A percentile compares a stretch with the other conserved stretches of the same genome.
Conservation (phyloP, 1,140 invertebrate genomes). For the Leguminivora glycinivorella region DNA sequence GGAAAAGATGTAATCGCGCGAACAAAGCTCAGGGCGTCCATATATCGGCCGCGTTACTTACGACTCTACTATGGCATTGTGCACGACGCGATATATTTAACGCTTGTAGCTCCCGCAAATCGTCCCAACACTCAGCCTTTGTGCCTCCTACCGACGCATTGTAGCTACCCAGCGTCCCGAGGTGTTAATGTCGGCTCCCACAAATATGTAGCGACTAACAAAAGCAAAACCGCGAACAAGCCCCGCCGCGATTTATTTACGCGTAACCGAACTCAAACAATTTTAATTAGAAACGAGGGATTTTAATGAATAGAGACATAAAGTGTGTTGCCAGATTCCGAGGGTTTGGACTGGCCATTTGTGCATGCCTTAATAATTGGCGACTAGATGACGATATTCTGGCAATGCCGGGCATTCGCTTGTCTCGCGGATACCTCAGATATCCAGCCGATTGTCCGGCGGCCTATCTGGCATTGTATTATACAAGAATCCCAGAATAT, state of each 20-base stretch:
- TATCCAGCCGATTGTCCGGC: slow-evolving; percentile 17
- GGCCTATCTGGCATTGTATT: slow-evolving; percentile 6
- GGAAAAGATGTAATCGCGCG: slow-evolving; percentile 64
- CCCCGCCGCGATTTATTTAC: slow-evolving; percentile 61
- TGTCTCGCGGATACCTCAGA: slow-evolving; percentile 28
- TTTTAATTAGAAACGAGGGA: slow-evolving; percentile 71
- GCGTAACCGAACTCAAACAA: slow-evolving; percentile 62
- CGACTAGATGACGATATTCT: slow-evolving; percentile 56
- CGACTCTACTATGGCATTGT: slow-evolving; percentile 62
- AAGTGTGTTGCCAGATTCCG: slow-evolving; percentile 60
- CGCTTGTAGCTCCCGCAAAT: slow-evolving; percentile 55
- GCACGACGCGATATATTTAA: slow-evolving; percentile 58
- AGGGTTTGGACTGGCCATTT: slow-evolving; percentile 47
- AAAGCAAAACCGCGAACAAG: slow-evolving; percentile 58
- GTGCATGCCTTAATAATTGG: slow-evolving; percentile 60
- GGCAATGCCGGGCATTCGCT: slow-evolving; percentile 36
- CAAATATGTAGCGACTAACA: slow-evolving; percentile 73
- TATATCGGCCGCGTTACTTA: slow-evolving; percentile 64
- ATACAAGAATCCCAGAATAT: slow-evolving; percentile 5
- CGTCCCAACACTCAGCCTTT: slow-evolving; percentile 54
- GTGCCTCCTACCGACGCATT: slow-evolving; percentile 63
- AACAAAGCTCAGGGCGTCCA: slow-evolving; percentile 62
- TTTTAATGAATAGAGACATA: slow-evolving; percentile 77
- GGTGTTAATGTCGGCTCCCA: slow-evolving; percentile 64
- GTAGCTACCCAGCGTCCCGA: slow-evolving; percentile 48